These are phyloP conservation scores for Microctonus hyperodae DNA, from an alignment of 2,888 invertebrate genomes.

Conservation along the genomic window DNA sequence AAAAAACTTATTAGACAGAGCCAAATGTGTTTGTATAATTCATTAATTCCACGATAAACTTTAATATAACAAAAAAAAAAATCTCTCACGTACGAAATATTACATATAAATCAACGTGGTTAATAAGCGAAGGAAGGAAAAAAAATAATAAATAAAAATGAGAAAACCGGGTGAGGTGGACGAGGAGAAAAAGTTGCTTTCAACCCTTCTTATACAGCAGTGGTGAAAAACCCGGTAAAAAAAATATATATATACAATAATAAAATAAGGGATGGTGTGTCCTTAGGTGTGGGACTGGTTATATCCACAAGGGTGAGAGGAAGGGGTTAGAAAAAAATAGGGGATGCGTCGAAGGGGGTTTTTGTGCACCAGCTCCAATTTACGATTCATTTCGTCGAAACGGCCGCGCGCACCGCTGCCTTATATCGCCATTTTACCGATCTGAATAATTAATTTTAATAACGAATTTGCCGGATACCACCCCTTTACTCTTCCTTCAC, in stretches of 20 bases:
- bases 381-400: constrained; percentile 61
- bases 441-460: constrained; percentile 63
- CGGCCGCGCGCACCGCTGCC: constrained; percentile 54
- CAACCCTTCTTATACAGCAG: constrained; percentile 12
- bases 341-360: constrained; percentile 39
- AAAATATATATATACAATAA: not conserved
- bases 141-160: not conserved
- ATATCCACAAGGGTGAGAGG: constrained; percentile 18
- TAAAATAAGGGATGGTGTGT: not conserved
- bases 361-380: constrained; percentile 59
- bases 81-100: constrained; percentile 51
- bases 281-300: not conserved
- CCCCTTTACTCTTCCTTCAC: not conserved
- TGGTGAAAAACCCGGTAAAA: constrained; percentile 36
- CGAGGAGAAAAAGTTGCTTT: constrained; percentile 52
- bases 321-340: constrained; percentile 34
- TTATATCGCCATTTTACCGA: constrained; percentile 61
- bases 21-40: not conserved
- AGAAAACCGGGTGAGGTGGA: constrained; percentile 22
- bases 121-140: constrained; percentile 49
- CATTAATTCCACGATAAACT: not conserved
- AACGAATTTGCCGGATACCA: constrained; percentile 54
- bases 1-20: not conserved
- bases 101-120: constrained; percentile 58
- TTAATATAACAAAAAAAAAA: constrained; percentile 46